Percentiles rank a stretch among this genome's conserved stretches.
phyloP scores from a whole-genome alignment of 1,140 invertebrate species.

The Plectus sambesii region DNA sequence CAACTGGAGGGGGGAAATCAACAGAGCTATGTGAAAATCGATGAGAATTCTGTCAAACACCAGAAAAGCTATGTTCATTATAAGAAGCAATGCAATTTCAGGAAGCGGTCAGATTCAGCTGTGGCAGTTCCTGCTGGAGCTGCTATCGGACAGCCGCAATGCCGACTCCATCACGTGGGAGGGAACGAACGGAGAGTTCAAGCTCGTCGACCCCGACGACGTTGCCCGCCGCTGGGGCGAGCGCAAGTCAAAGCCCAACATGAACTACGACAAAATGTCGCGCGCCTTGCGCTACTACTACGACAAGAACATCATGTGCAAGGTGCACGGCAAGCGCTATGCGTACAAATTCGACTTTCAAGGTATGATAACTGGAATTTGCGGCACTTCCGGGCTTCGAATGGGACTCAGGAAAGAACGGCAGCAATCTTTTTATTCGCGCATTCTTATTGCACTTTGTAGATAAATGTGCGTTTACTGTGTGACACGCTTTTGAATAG shows the following conservation, averaged over 20 bases:
- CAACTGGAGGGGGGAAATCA: too few relatives aligned
- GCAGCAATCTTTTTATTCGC: too few relatives aligned
- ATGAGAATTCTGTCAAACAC: too few relatives aligned
- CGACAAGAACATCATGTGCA: conserved; percentile 96
- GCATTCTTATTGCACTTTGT: too few relatives aligned
- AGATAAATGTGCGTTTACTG: too few relatives aligned
- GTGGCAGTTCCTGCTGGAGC: conserved; percentile 94
- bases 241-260: conserved; percentile 94
- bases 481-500: too few relatives aligned
- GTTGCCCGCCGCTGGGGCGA: conserved; percentile 94
- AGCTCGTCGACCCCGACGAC: conserved; percentile 87
- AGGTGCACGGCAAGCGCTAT: conserved; percentile 76
- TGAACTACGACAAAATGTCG: conserved; percentile 99
- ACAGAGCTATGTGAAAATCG: too few relatives aligned
- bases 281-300: conserved; percentile 92
- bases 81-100: too few relatives aligned
- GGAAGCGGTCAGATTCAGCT: conserved; percentile 80
- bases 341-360: conserved; percentile 51
- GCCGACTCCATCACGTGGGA: conserved; percentile 87
- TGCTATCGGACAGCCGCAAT: conserved; percentile 77
- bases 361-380: conserved; percentile 19
- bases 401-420: too few relatives aligned
- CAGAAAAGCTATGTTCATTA: too few relatives aligned
- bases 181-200: conserved; percentile 56
- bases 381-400: not conserved